A percentile compares a stretch with the other conserved stretches of the same genome.
These are phyloP conservation scores for Neostethus bicornis DNA, from an alignment of 2,797 vertebrate genomes.

Conservation along the genomic window DNA sequence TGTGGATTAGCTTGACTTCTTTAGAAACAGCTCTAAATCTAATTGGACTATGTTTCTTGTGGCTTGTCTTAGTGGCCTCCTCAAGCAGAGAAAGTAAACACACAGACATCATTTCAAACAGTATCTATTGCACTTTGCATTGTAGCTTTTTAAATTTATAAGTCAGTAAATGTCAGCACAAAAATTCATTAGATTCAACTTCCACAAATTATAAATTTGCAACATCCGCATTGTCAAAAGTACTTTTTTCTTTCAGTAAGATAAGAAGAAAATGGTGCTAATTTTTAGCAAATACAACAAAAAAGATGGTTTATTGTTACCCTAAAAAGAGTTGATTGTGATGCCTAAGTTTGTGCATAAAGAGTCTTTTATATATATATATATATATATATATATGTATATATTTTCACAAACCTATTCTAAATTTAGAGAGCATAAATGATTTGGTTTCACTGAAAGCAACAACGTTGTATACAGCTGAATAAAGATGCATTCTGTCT, in stretches of 20 bases:
- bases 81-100: constrained; percentile 8
- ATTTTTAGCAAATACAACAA: too few relatives aligned
- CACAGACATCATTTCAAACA: not conserved
- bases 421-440: not conserved
- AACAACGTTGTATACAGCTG: constrained; percentile 1
- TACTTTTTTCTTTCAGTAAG: too few relatives aligned
- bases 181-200: not conserved
- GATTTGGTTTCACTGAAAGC: not conserved
- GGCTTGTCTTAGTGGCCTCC: constrained; percentile 13
- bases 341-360: too few relatives aligned
- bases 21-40: constrained; percentile 77
- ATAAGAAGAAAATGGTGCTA: too few relatives aligned
- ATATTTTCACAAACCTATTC: not conserved
- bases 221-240: too few relatives aligned
- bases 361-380: too few relatives aligned
- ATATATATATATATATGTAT: too few relatives aligned
- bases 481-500: constrained; percentile 10
- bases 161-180: not conserved
- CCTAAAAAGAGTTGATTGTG: too few relatives aligned
- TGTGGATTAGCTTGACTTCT: constrained; percentile 72
- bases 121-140: constrained; percentile 1
- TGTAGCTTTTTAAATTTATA: not conserved
- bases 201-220: too few relatives aligned
- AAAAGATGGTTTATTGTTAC: too few relatives aligned
- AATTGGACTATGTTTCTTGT: constrained; percentile 59